Conservation (phyloP, 2,113 vertebrate species). For the Gnathochromis pfefferi region DNA sequence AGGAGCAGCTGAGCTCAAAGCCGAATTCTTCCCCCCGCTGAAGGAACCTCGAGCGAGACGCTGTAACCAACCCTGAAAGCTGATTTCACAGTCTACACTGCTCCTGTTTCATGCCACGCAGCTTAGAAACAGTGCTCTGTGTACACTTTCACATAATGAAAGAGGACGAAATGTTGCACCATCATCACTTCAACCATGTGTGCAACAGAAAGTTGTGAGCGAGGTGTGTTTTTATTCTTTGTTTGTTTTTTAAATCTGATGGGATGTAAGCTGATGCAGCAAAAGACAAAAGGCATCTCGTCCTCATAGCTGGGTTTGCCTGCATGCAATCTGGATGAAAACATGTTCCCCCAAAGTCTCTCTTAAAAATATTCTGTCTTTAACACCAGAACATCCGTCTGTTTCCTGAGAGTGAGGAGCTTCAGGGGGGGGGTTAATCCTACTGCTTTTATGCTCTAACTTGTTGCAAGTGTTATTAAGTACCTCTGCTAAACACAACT, state of each 20-base stretch:
- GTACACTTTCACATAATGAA: neutral
- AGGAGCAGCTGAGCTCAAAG: neutral
- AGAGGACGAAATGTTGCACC: neutral
- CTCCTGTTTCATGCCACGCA: neutral
- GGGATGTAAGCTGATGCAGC: neutral
- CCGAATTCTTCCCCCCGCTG: neutral
- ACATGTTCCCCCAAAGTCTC: neutral
- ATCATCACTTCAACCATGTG: neutral
- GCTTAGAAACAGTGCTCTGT: neutral
- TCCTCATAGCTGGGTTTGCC: neutral
- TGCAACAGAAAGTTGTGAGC: neutral
- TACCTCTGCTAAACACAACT: neutral
- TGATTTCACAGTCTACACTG: neutral
- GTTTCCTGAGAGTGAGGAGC: conserved; percentile 25
- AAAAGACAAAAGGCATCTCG: neutral
- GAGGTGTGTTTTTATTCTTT: neutral
- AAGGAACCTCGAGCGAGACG: neutral
- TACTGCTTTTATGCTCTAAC: neutral
- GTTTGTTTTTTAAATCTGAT: neutral
- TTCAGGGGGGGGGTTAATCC: neutral
- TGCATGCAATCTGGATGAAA: neutral
- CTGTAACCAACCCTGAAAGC: neutral
- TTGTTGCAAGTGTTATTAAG: neutral
- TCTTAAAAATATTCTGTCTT: neutral
- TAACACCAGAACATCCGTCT: neutral